phyloP scores from a whole-genome alignment of 2,797 vertebrate genomes.

The Danio jaintianensis region DNA sequence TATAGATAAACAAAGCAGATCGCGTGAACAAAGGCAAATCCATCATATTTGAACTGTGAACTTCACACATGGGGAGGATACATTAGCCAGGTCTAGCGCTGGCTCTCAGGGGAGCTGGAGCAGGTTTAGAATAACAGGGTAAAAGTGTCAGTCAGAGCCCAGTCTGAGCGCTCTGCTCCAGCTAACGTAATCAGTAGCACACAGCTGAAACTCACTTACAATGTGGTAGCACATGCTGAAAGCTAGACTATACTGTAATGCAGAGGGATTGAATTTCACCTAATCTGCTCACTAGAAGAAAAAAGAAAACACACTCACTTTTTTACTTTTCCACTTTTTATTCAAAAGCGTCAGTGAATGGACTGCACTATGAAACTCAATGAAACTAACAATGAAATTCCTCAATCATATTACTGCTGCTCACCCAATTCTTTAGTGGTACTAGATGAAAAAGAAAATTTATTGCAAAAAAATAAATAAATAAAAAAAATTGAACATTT shows the following conservation, averaged over 20 bases:
- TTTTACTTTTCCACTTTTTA: not conserved
- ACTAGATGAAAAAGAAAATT: not conserved
- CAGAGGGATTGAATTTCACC: conserved; percentile 9
- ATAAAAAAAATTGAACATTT: no score
- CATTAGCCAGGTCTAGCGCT: conserved; percentile 52
- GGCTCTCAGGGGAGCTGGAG: conserved; percentile 51
- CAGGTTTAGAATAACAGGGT: conserved; percentile 58
- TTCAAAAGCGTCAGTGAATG: not conserved
- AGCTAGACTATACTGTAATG: conserved; percentile 29
- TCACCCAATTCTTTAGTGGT: not conserved
- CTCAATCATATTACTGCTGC: not conserved
- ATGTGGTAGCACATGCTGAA: conserved; percentile 24
- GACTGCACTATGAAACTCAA: no score
- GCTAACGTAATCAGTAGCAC: conserved; percentile 61
- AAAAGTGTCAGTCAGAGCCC: conserved; percentile 49
- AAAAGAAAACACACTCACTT: not conserved
- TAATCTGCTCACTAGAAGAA: conserved; percentile 14
- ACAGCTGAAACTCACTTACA: conserved; percentile 27
- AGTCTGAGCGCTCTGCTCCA: conserved; percentile 40
- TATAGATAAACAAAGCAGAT: conserved; percentile 51
- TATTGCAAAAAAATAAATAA: no score
- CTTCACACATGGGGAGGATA: conserved; percentile 48
- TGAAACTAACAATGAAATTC: no score
- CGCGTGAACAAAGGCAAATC: conserved; percentile 45
- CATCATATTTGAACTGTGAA: conserved; percentile 56